These are phyloP conservation scores for Oryzias sinensis DNA, from an alignment of 2,797 vertebrate species.

Conservation along the genomic window DNA sequence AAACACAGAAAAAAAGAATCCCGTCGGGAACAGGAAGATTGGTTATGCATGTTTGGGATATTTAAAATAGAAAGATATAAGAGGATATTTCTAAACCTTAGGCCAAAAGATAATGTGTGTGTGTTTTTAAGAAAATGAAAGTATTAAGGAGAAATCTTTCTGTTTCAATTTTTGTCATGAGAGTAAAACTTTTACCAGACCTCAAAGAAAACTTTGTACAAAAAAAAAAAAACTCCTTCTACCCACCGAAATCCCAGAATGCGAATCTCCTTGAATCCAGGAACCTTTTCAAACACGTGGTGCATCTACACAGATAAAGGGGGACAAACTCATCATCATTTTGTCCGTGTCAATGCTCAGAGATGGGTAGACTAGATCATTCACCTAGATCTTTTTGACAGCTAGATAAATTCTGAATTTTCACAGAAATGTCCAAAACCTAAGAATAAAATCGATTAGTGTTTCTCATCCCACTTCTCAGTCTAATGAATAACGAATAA, in stretches of 20 bases:
- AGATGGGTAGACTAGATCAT: too few species aligned
- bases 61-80: neutral
- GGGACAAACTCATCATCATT: neutral
- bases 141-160: too few species aligned
- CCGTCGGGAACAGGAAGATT: neutral
- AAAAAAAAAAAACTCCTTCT: slow-evolving; percentile 5
- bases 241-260: slow-evolving; percentile 91
- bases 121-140: too few species aligned
- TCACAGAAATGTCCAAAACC: too few species aligned
- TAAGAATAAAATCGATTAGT: too few species aligned
- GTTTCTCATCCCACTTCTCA: too few species aligned
- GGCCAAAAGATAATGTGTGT: neutral
- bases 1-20: slow-evolving; percentile 1
- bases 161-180: too few species aligned
- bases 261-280: slow-evolving; percentile 91
- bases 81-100: slow-evolving; percentile 10
- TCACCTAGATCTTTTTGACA: too few species aligned
- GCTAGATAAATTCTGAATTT: too few species aligned
- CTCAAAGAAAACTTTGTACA: neutral
- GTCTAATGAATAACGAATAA: too few species aligned
- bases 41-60: slow-evolving; percentile 11
- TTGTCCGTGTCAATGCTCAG: neutral
- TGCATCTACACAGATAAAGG: slow-evolving; percentile 78
- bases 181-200: neutral
- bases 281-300: slow-evolving; percentile 87